These are phyloP conservation scores for Brenthis hecate DNA, from an alignment of 2,888 invertebrate genomes.

Conservation along the genomic window DNA sequence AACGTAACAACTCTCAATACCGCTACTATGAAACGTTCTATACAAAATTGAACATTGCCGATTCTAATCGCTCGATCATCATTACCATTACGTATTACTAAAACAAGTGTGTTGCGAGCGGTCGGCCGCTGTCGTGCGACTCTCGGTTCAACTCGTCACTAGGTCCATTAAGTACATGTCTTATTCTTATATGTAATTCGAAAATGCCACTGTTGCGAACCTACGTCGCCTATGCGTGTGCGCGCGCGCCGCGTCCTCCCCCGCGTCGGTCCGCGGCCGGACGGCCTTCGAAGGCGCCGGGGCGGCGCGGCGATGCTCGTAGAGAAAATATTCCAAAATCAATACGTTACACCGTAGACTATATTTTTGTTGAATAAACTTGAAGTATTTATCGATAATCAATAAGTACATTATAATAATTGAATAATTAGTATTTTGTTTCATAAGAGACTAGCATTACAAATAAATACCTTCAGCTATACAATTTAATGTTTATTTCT, in stretches of 20 bases:
- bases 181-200: slow-evolving; percentile 69
- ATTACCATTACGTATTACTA: slow-evolving; percentile 54
- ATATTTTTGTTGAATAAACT: slow-evolving; percentile 79
- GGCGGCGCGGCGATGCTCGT: slow-evolving; percentile 60
- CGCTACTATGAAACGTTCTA: slow-evolving; percentile 81
- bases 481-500: slow-evolving; percentile 80
- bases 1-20: slow-evolving; percentile 79
- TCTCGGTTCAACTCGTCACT: slow-evolving; percentile 63
- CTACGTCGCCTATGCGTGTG: slow-evolving; percentile 72
- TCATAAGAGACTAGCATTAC: slow-evolving; percentile 83
- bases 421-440: slow-evolving; percentile 82
- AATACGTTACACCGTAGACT: slow-evolving; percentile 81
- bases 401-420: slow-evolving; percentile 83
- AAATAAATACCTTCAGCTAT: slow-evolving; percentile 83
- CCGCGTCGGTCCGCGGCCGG: slow-evolving; percentile 25
- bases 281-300: slow-evolving; percentile 32
- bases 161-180: slow-evolving; percentile 76
- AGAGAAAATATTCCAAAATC: slow-evolving; percentile 78
- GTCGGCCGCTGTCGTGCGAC: slow-evolving; percentile 58
- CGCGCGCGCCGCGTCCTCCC: slow-evolving; percentile 40
- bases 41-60: slow-evolving; percentile 82
- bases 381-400: slow-evolving; percentile 82
- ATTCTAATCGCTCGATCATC: slow-evolving; percentile 70
- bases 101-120: slow-evolving; percentile 74
- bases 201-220: slow-evolving; percentile 80